Conservation (phyloP, 1,140 invertebrate genomes). For the Dendroctonus ponderosae region DNA sequence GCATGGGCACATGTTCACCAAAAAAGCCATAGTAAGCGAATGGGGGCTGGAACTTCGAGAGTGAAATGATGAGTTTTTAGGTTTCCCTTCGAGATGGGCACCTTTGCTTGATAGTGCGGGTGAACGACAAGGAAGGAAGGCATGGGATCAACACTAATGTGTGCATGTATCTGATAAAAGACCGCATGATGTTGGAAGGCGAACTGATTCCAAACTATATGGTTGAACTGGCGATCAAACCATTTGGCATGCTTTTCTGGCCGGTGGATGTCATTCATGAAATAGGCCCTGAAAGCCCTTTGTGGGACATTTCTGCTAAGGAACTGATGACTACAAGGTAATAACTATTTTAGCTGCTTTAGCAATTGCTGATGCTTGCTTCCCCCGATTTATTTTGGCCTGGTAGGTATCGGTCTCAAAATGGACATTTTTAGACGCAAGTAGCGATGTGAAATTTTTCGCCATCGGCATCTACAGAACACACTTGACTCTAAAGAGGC, state of each 20-base stretch:
- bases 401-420: neutral
- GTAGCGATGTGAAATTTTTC: too few species aligned
- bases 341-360: too few species aligned
- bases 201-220: slow-evolving; percentile 38
- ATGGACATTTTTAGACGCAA: too few species aligned
- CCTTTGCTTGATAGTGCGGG: slow-evolving; percentile 58
- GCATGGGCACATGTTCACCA: slow-evolving; percentile 56
- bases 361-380: too few species aligned
- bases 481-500: too few species aligned
- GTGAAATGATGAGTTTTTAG: slow-evolving; percentile 41
- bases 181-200: slow-evolving; percentile 30
- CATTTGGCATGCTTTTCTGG: slow-evolving; percentile 57
- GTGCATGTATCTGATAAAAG: slow-evolving; percentile 57
- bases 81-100: slow-evolving; percentile 59
- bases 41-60: too few species aligned
- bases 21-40: slow-evolving; percentile 57
- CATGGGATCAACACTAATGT: slow-evolving; percentile 58
- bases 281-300: slow-evolving; percentile 57
- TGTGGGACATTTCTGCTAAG: slow-evolving; percentile 54
- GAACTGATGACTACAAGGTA: slow-evolving; percentile 56
- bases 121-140: slow-evolving; percentile 58
- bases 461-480: too few species aligned
- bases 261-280: slow-evolving; percentile 61
- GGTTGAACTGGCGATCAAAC: slow-evolving; percentile 32
- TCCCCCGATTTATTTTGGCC: too few species aligned